Evolutionary conservation across 2,797 vertebrate genomes (phyloP), one percentile per base, ranked within the genome.

Genomic region (Peromyscus nudipes): DNA sequence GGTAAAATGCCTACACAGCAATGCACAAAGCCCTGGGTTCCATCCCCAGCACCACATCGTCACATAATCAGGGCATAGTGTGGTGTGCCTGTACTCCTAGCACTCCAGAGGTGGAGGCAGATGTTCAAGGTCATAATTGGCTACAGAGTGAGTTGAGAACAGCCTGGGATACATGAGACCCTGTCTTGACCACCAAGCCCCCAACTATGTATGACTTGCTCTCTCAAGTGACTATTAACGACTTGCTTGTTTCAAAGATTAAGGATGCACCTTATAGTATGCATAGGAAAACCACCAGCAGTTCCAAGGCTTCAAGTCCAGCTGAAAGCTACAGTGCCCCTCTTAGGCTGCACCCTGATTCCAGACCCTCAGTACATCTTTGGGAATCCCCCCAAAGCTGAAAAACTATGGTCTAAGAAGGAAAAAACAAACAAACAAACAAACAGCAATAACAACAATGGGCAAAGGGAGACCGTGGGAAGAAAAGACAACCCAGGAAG

Each of bases 211-310:
- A 92, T 60, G 81, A 46, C 5, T 21, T 29, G 23, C 37, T 67
- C 49, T 64, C 95, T 97, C 95, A 94, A 77, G 71, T 19, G 97
- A 91, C 90, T 96, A 91, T 31, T 84, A 57, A 7, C 55, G 96
- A 97, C 89, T 91, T 94, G 93, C 93, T 96, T 96, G 94, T 97
- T 97, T 96, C 82, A 69, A 93, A 97, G 97, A 97, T 52, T 52
- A 65, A 73, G 55, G 21, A 65, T 29, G 87, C 34, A 65, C 52
- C 73, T 84, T 65, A 96, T 98, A 98, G 14, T 0, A 96, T 0
- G 77, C 94, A 95, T 0, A 90, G 96, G 91, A 97, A 94, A 11
- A 11, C 93, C 64, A 75, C 40, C 73, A 76, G 40, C 73, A 76
- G 71, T 43, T 75, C 37, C 37, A 75, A 34, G 14, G 97, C 96